Conservation (phyloP, 2,797 vertebrate genomes). For the Choloepus didactylus region DNA sequence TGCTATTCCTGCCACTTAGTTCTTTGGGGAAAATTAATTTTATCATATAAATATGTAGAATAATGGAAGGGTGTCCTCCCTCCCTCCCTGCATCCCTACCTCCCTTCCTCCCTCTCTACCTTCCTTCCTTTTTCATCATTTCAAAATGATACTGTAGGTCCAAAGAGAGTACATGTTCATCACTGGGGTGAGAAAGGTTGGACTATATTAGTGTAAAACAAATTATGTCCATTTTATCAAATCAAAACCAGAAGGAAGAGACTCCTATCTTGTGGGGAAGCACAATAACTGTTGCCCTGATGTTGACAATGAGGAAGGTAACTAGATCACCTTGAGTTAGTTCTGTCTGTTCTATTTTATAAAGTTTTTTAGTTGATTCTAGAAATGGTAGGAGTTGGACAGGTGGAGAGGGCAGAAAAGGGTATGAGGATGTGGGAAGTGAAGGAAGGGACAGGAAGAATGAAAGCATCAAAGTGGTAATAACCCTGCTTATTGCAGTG, state of each 20-base stretch:
- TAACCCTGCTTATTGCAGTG: slow-evolving; percentile 13
- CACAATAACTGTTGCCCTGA: neutral
- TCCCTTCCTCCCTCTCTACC: too few relatives aligned
- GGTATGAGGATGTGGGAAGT: neutral
- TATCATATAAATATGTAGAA: neutral
- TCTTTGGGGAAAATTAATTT: slow-evolving; percentile 27
- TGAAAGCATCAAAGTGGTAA: neutral
- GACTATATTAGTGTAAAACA: neutral
- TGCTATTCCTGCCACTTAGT: slow-evolving; percentile 7
- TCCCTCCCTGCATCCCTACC: neutral
- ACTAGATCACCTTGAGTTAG: neutral
- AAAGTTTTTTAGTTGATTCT: slow-evolving; percentile 44
- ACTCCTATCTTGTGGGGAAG: neutral
- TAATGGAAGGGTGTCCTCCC: neutral
- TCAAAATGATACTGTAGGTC: neutral
- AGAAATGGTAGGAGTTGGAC: neutral
- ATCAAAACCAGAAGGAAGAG: neutral
- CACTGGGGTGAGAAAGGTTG: neutral
- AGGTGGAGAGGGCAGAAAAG: neutral
- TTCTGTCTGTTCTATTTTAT: neutral
- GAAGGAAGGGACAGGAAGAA: neutral
- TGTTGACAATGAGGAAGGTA: neutral
- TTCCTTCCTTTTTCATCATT: neutral
- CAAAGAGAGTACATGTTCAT: slow-evolving; percentile 10
- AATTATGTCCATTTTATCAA: slow-evolving; percentile 23